Base-by-base conservation (phyloP, 2,888 invertebrate species). In the Trissolcus brochymenae region DNA sequence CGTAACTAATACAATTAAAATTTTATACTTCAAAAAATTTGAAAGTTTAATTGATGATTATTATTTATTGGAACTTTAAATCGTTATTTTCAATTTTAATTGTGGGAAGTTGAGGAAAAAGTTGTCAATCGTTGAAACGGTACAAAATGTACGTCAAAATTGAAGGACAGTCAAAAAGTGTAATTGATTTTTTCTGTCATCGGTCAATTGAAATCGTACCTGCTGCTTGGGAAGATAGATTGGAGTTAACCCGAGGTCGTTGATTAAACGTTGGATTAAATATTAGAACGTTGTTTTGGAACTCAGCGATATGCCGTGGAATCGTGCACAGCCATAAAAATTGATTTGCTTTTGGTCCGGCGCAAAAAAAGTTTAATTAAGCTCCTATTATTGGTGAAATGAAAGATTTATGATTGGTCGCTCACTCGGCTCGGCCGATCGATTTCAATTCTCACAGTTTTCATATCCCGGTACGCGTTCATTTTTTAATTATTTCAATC, bases 231-330 rank as follows among this genome's bases (percentile, higher is more conserved):
- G 51, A 53, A 56, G 66, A 70, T 59, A 68, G 55, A 75, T 65
- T 59, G 61, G 9, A 75, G 64, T 53, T 70, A 75, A 75, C 50
- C 56, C 54, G 19, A 11, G 50, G 17, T 35, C 29, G 51, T 1
- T 61, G 71, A 54, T 71, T 71, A 76, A 76, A 71, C 54, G 54
- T 49, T 4, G 43, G 53, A 76, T 76, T 66, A 76, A 76, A 71
- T 71, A 71, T 71, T 76, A 49, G 65, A 71, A 35, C 50, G 35
- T 11, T 49, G 60, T 66, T 62, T 67, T 57, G 40, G 43, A 74
- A 17, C 21, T n/a, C 17, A 25, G 11, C 65, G 46, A 59, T 55
- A 67, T 40, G 60, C 54, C 16, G 14, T 7, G 6, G 57, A 53
- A 59, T 59, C 35, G 62, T 7, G 43, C 56, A 40, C 49, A 14